phyloP scores from a whole-genome alignment of 2,888 invertebrate species.

The Cryptocephalus moraei region DNA sequence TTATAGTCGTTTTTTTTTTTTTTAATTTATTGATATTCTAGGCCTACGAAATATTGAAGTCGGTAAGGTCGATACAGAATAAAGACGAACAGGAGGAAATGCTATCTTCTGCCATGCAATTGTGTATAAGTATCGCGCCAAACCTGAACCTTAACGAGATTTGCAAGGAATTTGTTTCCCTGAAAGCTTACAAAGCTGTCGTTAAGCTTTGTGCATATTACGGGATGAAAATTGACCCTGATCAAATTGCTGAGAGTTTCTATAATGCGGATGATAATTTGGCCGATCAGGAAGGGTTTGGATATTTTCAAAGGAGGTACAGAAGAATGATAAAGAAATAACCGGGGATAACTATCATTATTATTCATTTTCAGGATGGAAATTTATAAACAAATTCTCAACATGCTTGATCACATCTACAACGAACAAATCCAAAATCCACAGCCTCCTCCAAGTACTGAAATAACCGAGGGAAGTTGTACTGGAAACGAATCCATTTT shows the following conservation, averaged over 20 bases:
- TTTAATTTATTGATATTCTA: slow-evolving; percentile 26
- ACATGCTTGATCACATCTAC: slow-evolving; percentile 62
- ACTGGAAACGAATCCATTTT: slow-evolving; percentile 12
- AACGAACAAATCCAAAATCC: slow-evolving; percentile 15
- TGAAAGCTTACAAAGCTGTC: slow-evolving; percentile 78
- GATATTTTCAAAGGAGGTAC: slow-evolving; percentile 26
- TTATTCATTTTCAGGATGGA: slow-evolving; percentile 55
- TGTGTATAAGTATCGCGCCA: slow-evolving; percentile 83
- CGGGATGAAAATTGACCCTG: slow-evolving; percentile 80
- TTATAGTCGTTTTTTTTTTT: background rate
- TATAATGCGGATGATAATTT: slow-evolving; percentile 74
- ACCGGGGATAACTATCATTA: background rate
- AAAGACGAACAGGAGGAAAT: slow-evolving; percentile 66
- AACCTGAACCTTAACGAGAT: slow-evolving; percentile 76
- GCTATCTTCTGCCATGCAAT: slow-evolving; percentile 65
- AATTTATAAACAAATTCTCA: slow-evolving; percentile 78
- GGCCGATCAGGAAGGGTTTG: slow-evolving; percentile 69
- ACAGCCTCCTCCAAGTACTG: slow-evolving; percentile 6
- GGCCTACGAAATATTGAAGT: slow-evolving; percentile 82
- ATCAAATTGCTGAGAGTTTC: slow-evolving; percentile 77
- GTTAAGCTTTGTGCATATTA: slow-evolving; percentile 79
- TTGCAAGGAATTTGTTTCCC: slow-evolving; percentile 71
- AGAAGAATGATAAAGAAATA: background rate
- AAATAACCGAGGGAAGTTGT: background rate
- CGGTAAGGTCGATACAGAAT: slow-evolving; percentile 65